These are phyloP conservation scores for Argyra leucocephala DNA, from an alignment of 2,888 invertebrate species.

Conservation along the genomic window DNA sequence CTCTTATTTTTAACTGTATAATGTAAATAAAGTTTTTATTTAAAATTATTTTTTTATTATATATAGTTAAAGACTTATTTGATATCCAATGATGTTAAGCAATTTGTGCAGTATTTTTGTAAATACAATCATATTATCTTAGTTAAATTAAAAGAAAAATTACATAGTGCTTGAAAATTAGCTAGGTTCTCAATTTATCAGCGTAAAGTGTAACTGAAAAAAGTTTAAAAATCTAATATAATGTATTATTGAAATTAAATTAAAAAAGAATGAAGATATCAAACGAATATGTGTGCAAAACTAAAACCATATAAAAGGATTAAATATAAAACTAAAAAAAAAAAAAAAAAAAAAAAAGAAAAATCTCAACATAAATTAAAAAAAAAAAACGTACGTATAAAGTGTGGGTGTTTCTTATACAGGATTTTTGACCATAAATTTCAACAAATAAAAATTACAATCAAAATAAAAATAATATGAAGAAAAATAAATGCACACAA, in stretches of 20 bases:
- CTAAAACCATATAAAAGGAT: constrained; percentile 16
- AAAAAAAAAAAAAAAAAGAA: constrained; percentile 18
- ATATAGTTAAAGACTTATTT: neutral
- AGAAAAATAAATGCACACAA: constrained; percentile 15
- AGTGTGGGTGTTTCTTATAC: constrained; percentile 26
- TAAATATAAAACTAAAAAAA: constrained; percentile 10
- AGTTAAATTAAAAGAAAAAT: constrained; percentile 14
- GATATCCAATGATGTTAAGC: constrained; percentile 5
- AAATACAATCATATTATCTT: neutral
- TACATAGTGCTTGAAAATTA: constrained; percentile 27
- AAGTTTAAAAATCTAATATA: constrained; percentile 11
- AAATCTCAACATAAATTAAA: constrained; percentile 10
- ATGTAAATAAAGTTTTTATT: too few relatives aligned
- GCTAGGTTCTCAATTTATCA: constrained; percentile 22
- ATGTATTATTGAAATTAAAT: constrained; percentile 8
- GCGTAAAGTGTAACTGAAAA: constrained; percentile 13
- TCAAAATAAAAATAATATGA: neutral
- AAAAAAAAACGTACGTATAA: too few relatives aligned
- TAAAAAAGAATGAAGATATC: constrained; percentile 23
- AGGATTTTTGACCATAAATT: constrained; percentile 30
- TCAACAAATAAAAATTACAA: neutral
- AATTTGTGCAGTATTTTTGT: constrained; percentile 2
- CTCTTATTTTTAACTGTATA: too few relatives aligned
- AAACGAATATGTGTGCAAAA: constrained; percentile 25
- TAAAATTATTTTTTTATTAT: too few relatives aligned